Conservation (phyloP, 1,140 invertebrate species). For the Pogonognathellus flavescens region DNA sequence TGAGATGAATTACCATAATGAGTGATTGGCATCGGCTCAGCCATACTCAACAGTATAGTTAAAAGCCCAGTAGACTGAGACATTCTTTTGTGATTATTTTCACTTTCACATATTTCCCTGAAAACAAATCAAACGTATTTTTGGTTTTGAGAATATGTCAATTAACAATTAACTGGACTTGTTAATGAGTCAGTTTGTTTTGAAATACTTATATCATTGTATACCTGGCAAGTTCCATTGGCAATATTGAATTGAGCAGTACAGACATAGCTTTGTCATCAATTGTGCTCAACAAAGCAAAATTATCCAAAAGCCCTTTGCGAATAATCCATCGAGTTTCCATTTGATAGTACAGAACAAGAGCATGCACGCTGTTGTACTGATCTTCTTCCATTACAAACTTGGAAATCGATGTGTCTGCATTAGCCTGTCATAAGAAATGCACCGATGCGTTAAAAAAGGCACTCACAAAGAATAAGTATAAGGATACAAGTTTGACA, state of each 20-base stretch:
- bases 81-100: constrained; percentile 78
- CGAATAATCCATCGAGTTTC: constrained; percentile 87
- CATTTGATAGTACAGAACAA: constrained; percentile 94
- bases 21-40: constrained; percentile 85
- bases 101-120: constrained; percentile 81
- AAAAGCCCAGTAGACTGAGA: constrained; percentile 83
- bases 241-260: constrained; percentile 86
- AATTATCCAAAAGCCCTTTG: constrained; percentile 83
- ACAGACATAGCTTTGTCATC: constrained; percentile 84
- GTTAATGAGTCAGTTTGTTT: too few species aligned
- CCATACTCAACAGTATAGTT: constrained; percentile 88
- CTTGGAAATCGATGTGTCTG: constrained; percentile 83
- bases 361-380: constrained; percentile 81
- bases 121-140: neutral
- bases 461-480: neutral
- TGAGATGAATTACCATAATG: constrained; percentile 77
- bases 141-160: too few species aligned
- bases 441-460: too few species aligned
- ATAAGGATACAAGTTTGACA: too few species aligned
- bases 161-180: neutral
- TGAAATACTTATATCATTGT: neutral
- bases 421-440: constrained; percentile 78
- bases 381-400: constrained; percentile 82
- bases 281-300: constrained; percentile 87
- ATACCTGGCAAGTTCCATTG: constrained; percentile 85